phyloP scores from a whole-genome alignment of 2,888 invertebrate genomes.

The Standfussiana lucernea region DNA sequence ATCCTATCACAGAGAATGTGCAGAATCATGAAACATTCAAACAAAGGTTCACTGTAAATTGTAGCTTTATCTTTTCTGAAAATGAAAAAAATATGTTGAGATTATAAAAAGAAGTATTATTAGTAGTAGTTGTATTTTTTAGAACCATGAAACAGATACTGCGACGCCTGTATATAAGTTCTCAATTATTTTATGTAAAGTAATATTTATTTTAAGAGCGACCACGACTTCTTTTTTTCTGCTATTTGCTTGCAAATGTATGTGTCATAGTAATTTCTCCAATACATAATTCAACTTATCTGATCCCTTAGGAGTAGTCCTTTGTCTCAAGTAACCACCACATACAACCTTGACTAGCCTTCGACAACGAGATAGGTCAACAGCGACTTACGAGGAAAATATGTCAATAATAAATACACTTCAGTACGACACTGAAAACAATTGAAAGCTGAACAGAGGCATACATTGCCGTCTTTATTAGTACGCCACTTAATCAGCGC shows the following conservation, averaged over 20 bases:
- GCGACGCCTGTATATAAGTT: neutral
- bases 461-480: slow-evolving; percentile 43
- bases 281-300: neutral
- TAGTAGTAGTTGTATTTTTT: too few relatives aligned
- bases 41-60: neutral
- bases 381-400: slow-evolving; percentile 12
- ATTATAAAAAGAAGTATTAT: too few relatives aligned
- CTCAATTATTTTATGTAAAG: too few relatives aligned
- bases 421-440: slow-evolving; percentile 38
- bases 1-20: neutral
- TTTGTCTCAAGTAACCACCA: neutral
- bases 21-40: neutral
- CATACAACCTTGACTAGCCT: neutral
- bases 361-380: neutral
- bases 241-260: neutral
- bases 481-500: slow-evolving; percentile 21
- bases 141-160: neutral
- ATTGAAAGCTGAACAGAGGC: slow-evolving; percentile 44
- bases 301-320: neutral
- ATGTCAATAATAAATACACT: slow-evolving; percentile 32
- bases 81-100: too few relatives aligned
- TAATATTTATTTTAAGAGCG: too few relatives aligned
- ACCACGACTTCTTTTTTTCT: neutral
- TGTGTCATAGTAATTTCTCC: neutral
- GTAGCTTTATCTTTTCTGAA: too few relatives aligned